phyloP scores from a whole-genome alignment of 1,140 invertebrate genomes.

The Bombus superbus region DNA sequence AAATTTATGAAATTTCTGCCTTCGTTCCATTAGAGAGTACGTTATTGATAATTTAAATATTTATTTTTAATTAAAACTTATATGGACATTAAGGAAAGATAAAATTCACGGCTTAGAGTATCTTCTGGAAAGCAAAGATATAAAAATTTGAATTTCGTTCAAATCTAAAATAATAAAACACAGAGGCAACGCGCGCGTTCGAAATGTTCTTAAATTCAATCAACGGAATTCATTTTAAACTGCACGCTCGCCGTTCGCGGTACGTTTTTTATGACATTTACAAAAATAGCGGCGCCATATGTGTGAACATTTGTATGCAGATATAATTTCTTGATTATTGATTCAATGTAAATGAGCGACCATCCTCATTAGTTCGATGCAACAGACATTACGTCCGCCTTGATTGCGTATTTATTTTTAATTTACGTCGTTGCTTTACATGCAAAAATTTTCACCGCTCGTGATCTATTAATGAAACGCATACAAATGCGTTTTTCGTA shows the following conservation, averaged over 20 bases:
- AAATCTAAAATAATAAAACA: not conserved
- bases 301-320: constrained; percentile 15
- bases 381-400: constrained; percentile 18
- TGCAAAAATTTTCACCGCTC: constrained; percentile 15
- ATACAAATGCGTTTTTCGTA: not conserved
- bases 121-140: not conserved
- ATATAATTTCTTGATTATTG: constrained; percentile 43
- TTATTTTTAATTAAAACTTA: no score
- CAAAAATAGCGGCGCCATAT: constrained; percentile 16
- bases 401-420: constrained; percentile 44
- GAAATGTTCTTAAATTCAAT: not conserved
- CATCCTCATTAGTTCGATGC: constrained; percentile 26
- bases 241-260: not conserved
- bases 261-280: not conserved
- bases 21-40: no score
- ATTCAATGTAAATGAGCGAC: constrained; percentile 39
- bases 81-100: no score
- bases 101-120: not conserved
- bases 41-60: no score
- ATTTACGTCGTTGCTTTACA: constrained; percentile 27
- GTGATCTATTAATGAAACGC: constrained; percentile 34
- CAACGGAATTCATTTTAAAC: constrained; percentile 8
- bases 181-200: not conserved
- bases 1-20: no score
- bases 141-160: not conserved